Evolutionary conservation across 2,797 vertebrate genomes (phyloP), one percentile per base, ranked within the genome.

Genomic region (Halcyon smyrnensis): DNA sequence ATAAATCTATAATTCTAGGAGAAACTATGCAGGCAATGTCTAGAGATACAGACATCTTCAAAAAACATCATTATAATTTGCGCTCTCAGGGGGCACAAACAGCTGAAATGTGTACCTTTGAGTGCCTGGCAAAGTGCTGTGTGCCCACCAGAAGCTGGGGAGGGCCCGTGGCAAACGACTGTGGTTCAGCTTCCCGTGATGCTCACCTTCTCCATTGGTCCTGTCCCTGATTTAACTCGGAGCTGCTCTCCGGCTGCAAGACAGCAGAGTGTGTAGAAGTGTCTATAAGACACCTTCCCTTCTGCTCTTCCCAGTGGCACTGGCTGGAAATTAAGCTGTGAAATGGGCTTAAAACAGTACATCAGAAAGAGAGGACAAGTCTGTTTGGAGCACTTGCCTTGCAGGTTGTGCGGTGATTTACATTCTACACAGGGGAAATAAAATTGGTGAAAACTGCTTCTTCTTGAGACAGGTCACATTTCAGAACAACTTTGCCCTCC

Each of bases 91-190:
- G 24, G 57, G 8, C 53, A 88, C 57, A 75, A 69, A 27, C 24
- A 60, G 34, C 34, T 81, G 73, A 84, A 90, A 64, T 0, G 0
- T n/a, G 12, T 24, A 20, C 59, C 39, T 82, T 11, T 69, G 59
- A 37, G 32, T 41, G 41, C 17, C 32, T 48, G 74, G 68, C 32
- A 80, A 78, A 76, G 43, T 1, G 1, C 16, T 10, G 4, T 2
- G 4, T 62, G 37, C 45, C 68, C 30, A 12, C 25, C 37, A 43
- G 63, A n/a, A 79, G 30, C 39, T 34, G 6, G 8, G 34, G 68
- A 30, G 0, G 0, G 39, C 15, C 43, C 0, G 0, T 23, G 53
- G 59, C 43, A 60, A 19, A 51, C 0, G 0, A 1, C 1, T 18
- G 19, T 50, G 45, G 11, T 18, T 90, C 65, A 64, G 69, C 12